A percentile compares a stretch with the other conserved stretches of the same genome.
Evolutionary conservation across 2,888 invertebrate species (phyloP).

Genomic region (Lepidochitona cinerea): DNA sequence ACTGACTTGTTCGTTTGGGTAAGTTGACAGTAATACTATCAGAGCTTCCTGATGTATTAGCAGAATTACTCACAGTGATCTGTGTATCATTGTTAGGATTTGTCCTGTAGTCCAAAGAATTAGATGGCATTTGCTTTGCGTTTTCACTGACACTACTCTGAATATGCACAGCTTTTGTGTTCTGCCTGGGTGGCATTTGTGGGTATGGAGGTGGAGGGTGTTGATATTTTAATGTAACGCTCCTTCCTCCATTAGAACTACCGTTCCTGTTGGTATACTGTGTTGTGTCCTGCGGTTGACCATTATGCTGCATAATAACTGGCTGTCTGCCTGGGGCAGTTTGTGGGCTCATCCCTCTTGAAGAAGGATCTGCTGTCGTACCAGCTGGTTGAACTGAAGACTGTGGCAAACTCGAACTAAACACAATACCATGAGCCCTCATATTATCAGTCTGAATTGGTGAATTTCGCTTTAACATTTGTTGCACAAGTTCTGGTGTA

Average conservation of each 20-base stretch:
- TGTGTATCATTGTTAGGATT: constrained; percentile 15
- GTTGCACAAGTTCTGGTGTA: constrained; percentile 76
- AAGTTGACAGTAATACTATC: constrained; percentile 34
- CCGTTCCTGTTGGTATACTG: constrained; percentile 4
- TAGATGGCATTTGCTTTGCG: constrained; percentile 20
- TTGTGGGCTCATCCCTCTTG: constrained; percentile 82
- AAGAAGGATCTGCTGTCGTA: constrained; percentile 25
- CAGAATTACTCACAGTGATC: constrained; percentile 9
- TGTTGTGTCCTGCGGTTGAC: constrained; percentile 7
- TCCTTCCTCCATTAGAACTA: constrained; percentile 6
- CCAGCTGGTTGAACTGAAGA: constrained; percentile 28
- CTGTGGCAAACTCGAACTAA: not conserved
- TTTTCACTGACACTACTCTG: constrained; percentile 25
- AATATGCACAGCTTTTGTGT: constrained; percentile 28
- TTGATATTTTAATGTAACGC: constrained; percentile 28
- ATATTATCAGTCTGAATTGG: constrained; percentile 75
- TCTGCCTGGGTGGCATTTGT: constrained; percentile 14
- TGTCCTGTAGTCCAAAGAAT: constrained; percentile 14
- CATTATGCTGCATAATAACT: constrained; percentile 28
- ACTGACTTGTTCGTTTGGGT: constrained; percentile 25
- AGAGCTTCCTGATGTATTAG: not conserved
- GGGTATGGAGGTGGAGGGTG: constrained; percentile 26
- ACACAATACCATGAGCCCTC: not conserved
- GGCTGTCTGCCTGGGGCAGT: constrained; percentile 86
- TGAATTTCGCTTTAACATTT: constrained; percentile 83